Evolutionary conservation across 2,113 vertebrate genomes (phyloP).

Genomic region (Athene cunicularia): DNA sequence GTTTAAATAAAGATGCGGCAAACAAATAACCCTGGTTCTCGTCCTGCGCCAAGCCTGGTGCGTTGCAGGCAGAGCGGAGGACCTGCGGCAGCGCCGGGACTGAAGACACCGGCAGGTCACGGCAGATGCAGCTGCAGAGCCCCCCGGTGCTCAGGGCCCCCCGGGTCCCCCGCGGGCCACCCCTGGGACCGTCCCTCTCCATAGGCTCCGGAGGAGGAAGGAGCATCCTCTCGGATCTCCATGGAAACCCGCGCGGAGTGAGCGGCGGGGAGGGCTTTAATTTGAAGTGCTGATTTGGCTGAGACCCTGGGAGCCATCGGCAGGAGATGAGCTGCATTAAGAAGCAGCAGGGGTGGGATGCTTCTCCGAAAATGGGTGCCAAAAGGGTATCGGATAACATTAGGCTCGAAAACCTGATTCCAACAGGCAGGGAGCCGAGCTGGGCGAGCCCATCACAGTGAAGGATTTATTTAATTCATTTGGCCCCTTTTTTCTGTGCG

Average conservation of each 20-base stretch:
- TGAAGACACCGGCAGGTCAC: accelerated
- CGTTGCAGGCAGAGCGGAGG: not conserved
- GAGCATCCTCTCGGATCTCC: conserved; percentile 37
- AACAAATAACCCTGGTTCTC: not conserved
- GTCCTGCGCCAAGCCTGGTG: accelerated
- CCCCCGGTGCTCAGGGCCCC: accelerated
- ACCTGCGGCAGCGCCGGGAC: not conserved
- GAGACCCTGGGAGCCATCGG: conserved; percentile 75
- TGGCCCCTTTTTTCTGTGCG: not conserved
- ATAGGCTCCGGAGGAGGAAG: not conserved
- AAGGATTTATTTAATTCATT: not conserved
- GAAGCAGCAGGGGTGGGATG: conserved; percentile 61
- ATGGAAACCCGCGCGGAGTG: conserved; percentile 59
- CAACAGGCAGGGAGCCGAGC: not conserved
- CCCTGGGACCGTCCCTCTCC: not conserved
- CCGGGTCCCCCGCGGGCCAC: accelerated
- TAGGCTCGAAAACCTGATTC: conserved; percentile 23
- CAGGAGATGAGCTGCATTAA: conserved; percentile 78
- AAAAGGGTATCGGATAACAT: conserved; percentile 50
- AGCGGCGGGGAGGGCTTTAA: conserved; percentile 64
- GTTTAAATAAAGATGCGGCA: not conserved
- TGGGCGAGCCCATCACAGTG: not conserved
- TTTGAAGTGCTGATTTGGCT: conserved; percentile 74
- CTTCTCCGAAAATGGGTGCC: conserved; percentile 33
- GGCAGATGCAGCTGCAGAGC: not conserved